Percentiles rank a stretch among this genome's conserved stretches.
Conservation (phyloP, 2,113 vertebrate species). For the Salvelinus namaycush region DNA sequence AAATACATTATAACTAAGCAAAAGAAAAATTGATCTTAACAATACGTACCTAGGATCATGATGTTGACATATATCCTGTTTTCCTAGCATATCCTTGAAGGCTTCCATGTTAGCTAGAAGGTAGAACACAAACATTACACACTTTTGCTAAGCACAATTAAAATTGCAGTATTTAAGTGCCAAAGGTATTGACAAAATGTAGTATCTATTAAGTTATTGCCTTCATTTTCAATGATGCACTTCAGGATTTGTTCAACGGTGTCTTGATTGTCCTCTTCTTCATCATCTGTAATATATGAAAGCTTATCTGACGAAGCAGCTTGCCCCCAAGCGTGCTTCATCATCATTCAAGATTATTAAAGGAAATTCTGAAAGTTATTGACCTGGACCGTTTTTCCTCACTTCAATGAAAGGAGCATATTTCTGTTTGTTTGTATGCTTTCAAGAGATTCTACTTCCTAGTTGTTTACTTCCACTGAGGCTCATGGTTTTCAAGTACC, state of each 20-base stretch:
- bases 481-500: no score
- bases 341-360: no score
- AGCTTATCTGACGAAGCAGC: background rate
- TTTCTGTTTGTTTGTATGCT: background rate
- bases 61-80: slow-evolving; percentile 78
- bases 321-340: no score
- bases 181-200: no score
- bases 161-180: background rate
- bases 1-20: no score
- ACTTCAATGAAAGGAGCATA: background rate
- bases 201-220: slow-evolving; percentile 55
- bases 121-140: slow-evolving; percentile 5
- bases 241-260: slow-evolving; percentile 93
- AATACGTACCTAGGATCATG: slow-evolving; percentile 70
- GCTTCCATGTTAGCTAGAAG: slow-evolving; percentile 88
- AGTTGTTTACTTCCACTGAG: no score
- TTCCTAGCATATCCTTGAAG: slow-evolving; percentile 90
- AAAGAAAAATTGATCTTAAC: background rate
- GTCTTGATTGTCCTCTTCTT: slow-evolving; percentile 90
- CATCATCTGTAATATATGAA: slow-evolving; percentile 72
- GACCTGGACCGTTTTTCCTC: no score
- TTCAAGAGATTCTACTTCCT: background rate
- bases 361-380: no score
- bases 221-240: slow-evolving; percentile 96
- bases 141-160: background rate